phyloP scores from a whole-genome alignment of 2,797 vertebrate genomes.

The Ceyx erithaca region DNA sequence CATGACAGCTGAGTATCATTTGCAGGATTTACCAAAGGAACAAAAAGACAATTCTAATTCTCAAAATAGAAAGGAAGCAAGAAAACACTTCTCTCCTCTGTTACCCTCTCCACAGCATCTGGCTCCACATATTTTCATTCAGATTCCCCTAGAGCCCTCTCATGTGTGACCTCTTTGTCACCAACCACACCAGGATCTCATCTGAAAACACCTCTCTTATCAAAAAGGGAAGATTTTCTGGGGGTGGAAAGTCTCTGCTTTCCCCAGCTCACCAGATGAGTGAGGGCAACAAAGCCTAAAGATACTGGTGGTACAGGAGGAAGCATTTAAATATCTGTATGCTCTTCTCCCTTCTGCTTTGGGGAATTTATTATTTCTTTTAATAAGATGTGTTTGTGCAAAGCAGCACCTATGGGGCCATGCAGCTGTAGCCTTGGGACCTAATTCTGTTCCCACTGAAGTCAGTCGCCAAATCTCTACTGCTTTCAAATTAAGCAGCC shows the following conservation, averaged over 20 bases:
- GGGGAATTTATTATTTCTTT: background rate
- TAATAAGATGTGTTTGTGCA: background rate
- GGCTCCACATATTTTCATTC: background rate
- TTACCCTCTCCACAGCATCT: background rate
- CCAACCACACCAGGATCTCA: background rate
- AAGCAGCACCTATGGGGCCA: background rate
- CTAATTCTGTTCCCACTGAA: constrained; percentile 1
- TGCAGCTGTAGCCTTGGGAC: background rate
- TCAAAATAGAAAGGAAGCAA: background rate
- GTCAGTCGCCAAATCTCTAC: background rate
- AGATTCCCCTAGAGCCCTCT: background rate
- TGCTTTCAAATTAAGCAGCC: background rate
- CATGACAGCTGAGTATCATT: background rate
- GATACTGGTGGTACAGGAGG: background rate
- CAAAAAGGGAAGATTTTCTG: background rate
- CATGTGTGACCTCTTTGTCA: background rate
- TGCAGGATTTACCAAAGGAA: background rate
- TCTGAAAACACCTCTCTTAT: background rate
- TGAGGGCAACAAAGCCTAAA: background rate
- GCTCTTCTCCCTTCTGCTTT: background rate
- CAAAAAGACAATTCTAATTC: background rate
- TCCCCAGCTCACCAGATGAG: background rate
- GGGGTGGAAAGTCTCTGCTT: background rate
- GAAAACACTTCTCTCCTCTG: background rate
- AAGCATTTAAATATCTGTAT: background rate